Percentiles rank a stretch among this genome's conserved stretches.
Evolutionary conservation across 1,140 invertebrate genomes (phyloP).

Genomic region (Bradynema listronoti): DNA sequence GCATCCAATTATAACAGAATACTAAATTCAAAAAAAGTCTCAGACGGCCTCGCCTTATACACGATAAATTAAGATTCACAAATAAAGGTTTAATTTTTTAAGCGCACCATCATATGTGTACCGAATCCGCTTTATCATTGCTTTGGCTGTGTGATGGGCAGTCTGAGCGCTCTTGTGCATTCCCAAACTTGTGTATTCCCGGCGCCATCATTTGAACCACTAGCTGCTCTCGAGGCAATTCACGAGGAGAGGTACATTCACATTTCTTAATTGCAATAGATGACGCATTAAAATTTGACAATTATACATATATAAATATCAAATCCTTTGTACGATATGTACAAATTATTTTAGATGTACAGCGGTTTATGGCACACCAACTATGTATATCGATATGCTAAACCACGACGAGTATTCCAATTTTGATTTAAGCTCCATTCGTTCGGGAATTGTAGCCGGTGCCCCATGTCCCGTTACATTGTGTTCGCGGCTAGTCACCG

Average conservation of each 20-base stretch:
- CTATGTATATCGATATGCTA: conserved; percentile 82
- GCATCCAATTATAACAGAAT: too few species aligned
- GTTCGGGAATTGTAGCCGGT: conserved; percentile 66
- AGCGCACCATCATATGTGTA: conserved; percentile 61
- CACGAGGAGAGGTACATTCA: conserved; percentile 44
- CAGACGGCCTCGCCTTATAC: too few species aligned
- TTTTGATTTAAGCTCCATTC: conserved; percentile 48
- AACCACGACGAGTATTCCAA: conserved; percentile 50
- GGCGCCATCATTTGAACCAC: conserved; percentile 66
- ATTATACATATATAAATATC: too few species aligned
- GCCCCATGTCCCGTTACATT: conserved; percentile 70
- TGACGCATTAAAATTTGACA: neutral
- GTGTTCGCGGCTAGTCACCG: conserved; percentile 48
- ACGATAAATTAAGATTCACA: too few species aligned
- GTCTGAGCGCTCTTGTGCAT: conserved; percentile 64
- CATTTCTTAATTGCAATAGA: conserved; percentile 8
- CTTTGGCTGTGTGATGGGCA: conserved; percentile 72
- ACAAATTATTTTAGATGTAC: conserved; percentile 69
- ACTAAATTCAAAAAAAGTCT: too few species aligned
- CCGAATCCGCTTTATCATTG: conserved; percentile 88
- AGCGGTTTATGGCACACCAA: conserved; percentile 80
- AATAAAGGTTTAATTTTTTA: conserved; percentile 18
- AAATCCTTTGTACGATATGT: too few species aligned
- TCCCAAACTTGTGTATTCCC: conserved; percentile 71
- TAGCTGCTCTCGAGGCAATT: conserved; percentile 63